Evolutionary conservation across 2,888 invertebrate genomes (phyloP).

Genomic region (Cephus runcator): DNA sequence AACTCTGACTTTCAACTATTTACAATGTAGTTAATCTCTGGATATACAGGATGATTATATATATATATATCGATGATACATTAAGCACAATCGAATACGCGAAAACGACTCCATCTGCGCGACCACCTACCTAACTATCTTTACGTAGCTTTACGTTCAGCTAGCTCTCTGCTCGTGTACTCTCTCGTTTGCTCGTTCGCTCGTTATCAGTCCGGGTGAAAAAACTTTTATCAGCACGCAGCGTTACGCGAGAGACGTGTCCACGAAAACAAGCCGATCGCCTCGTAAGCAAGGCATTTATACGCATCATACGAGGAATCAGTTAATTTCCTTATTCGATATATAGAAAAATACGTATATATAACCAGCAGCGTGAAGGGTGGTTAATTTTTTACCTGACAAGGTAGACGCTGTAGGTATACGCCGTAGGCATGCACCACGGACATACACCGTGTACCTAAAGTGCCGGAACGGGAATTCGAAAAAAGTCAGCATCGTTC

Average conservation of each 20-base stretch:
- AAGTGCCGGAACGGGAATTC: not conserved
- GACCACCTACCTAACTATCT: not conserved
- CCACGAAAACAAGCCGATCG: conserved; percentile 3
- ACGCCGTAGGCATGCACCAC: not conserved
- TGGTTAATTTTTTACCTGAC: not conserved
- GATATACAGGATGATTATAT: not conserved
- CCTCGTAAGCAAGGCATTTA: not conserved
- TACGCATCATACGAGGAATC: not conserved
- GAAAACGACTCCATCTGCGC: not conserved
- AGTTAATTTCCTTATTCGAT: not conserved
- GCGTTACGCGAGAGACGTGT: conserved; percentile 4
- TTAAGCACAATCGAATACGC: not conserved
- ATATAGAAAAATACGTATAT: not conserved
- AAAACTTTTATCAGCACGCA: conserved; percentile 26
- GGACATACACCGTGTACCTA: not conserved
- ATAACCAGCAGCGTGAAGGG: not conserved
- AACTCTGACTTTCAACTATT: not conserved
- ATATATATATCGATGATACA: not conserved
- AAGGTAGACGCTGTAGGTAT: not conserved
- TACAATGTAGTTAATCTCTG: not conserved
- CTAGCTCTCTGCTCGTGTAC: not conserved
- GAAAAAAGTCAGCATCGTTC: not conserved
- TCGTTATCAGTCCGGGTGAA: conserved; percentile 17
- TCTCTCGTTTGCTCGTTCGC: not conserved
- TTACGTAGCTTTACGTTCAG: not conserved